Evolutionary conservation across 2,113 vertebrate species (phyloP), one percentile per base, ranked within the genome.

Genomic region (Alaudala cheleensis): DNA sequence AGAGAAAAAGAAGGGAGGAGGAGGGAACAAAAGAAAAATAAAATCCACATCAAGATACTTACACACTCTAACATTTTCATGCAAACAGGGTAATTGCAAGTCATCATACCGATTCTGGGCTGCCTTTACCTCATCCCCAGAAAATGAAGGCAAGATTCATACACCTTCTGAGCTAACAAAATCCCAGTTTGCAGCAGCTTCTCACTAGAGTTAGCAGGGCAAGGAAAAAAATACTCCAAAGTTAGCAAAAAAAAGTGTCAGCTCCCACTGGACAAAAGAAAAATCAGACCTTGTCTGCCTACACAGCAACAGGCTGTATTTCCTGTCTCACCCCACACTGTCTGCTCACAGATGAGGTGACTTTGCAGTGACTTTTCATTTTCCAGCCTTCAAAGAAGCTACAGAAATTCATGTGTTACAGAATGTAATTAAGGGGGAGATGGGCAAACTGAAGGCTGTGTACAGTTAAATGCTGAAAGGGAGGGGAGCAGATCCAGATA

Each of bases 231-330:
- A 89, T 94, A 93, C 28, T 39, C 62, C 40, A 51, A 94, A 93
- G 81, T 92, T 94, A 92, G 85, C 67, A 96, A 95, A 95, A 95
- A 94, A 93, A 86, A 5, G 2, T 92, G 70, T 62, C 67, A 87
- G 79, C 67, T 90, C 21, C 49, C 60, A 53, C 14, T 44, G 72
- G 56, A 93, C 76, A 93, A 91, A 92, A 90, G 79, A 78, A 92
- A 94, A 93, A 73, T 83, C 57, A 80, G 81, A 69, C 42, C 56
- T 95, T 86, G 90, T 80, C 74, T 94, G 81, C 85, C 88, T 24
- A 93, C 42, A 49, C 67, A 95, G 90, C 88, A 96, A 44, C 85
- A 78, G 88, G 51, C 93, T 90, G 53, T 90, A 64, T 71, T 96
- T 96, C 92, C 95, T 94, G 82, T 56, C 47, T 91, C 93, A 74